These are phyloP conservation scores for Guaruba guarouba DNA, from an alignment of 2,113 vertebrate species.

Conservation along the genomic window DNA sequence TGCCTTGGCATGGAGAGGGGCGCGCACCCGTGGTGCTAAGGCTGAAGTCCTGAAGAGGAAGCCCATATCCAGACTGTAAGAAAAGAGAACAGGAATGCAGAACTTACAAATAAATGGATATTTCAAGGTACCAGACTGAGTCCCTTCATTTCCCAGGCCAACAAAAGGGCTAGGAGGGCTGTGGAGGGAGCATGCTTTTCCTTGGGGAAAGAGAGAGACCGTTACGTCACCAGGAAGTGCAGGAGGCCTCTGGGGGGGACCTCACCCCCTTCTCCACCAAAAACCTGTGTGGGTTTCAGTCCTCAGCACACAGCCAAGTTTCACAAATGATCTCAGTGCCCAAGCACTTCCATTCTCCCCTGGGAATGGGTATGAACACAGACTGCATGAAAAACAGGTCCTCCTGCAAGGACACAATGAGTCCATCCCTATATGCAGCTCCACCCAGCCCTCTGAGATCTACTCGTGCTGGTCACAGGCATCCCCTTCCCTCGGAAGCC, in stretches of 20 bases:
- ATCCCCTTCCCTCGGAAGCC: not conserved
- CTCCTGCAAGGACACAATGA: not conserved
- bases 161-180: conserved; percentile 41
- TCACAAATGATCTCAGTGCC: not conserved
- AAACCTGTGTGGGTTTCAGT: not conserved
- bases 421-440: not conserved
- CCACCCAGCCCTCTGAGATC: not conserved
- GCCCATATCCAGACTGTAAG: conserved; percentile 60
- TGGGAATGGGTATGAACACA: not conserved
- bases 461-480: not conserved
- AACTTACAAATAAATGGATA: conserved; percentile 59
- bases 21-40: conserved; percentile 17
- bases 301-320: not conserved
- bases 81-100: conserved; percentile 66
- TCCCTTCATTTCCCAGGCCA: conserved; percentile 40
- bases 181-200: conserved; percentile 34
- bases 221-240: not conserved
- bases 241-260: not conserved
- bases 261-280: conserved; percentile 18
- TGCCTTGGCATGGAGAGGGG: conserved; percentile 43
- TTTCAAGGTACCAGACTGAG: conserved; percentile 50
- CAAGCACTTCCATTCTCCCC: not conserved
- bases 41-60: conserved; percentile 58
- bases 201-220: conserved; percentile 45
- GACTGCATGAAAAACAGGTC: not conserved